These are phyloP conservation scores for Lanius ludovicianus DNA, from an alignment of 2,113 vertebrate species.

Conservation along the genomic window DNA sequence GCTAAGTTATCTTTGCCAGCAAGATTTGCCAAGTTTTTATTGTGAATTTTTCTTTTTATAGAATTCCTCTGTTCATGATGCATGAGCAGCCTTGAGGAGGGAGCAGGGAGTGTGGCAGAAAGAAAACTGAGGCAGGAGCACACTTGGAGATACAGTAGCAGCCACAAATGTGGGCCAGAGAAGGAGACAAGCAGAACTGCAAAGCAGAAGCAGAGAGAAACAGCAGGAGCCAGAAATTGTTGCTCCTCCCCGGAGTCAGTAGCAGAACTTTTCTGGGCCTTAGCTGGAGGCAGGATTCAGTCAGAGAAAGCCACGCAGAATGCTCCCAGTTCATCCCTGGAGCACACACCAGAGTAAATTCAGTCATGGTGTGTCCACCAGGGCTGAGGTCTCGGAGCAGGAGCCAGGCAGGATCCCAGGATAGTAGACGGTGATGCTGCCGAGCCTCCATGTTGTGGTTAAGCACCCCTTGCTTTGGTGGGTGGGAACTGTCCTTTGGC, in stretches of 20 bases:
- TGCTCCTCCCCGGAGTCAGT: neutral
- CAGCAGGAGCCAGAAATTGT: neutral
- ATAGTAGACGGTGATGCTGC: neutral
- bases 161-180: neutral
- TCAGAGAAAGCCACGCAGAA: neutral
- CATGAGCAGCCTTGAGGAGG: neutral
- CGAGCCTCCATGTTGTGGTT: neutral
- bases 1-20: neutral
- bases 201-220: neutral
- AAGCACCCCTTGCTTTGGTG: neutral
- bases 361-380: accelerated
- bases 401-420: neutral
- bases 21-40: neutral
- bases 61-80: neutral
- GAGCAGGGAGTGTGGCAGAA: neutral
- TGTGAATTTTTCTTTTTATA: neutral
- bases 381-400: neutral
- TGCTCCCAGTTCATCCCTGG: neutral
- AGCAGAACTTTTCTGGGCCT: neutral
- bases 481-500: slow-evolving; percentile 39
- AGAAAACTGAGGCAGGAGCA: neutral
- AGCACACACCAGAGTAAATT: neutral
- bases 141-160: neutral
- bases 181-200: neutral
- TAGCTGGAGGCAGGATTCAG: neutral